A percentile compares a stretch with the other conserved stretches of the same genome.
These are phyloP conservation scores for Pseudomyrmex cubaensis DNA, from an alignment of 1,140 invertebrate species.

Conservation along the genomic window DNA sequence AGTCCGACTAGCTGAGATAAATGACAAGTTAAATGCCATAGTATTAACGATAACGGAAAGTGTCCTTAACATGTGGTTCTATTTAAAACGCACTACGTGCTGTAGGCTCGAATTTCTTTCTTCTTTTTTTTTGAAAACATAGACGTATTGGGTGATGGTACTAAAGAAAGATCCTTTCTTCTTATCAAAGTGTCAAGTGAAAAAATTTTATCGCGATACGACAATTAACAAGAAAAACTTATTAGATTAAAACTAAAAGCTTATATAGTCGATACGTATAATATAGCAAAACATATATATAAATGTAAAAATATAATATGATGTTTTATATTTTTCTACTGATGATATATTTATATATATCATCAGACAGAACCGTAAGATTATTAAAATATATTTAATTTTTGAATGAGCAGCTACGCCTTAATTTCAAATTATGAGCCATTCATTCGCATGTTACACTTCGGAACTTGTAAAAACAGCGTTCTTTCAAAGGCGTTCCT, in stretches of 20 bases:
- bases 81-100: conserved; percentile 54
- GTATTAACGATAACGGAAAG: conserved; percentile 74
- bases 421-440: too few relatives aligned
- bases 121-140: conserved; percentile 62
- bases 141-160: conserved; percentile 64
- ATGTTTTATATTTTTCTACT: not conserved
- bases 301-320: not conserved
- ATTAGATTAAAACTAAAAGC: too few relatives aligned
- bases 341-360: too few relatives aligned
- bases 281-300: not conserved
- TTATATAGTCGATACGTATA: too few relatives aligned
- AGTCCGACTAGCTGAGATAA: conserved; percentile 7
- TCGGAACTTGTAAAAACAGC: not conserved
- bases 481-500: not conserved
- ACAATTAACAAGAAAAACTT: not conserved
- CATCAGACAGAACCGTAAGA: too few relatives aligned
- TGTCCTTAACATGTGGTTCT: conserved; percentile 61
- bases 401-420: too few relatives aligned
- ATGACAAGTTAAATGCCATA: conserved; percentile 73
- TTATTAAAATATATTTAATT: not conserved
- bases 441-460: too few relatives aligned
- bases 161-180: conserved; percentile 5
- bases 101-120: conserved; percentile 59
- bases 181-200: not conserved
- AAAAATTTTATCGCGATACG: not conserved